These are phyloP conservation scores for Cottoperca gobio DNA, from an alignment of 2,797 vertebrate genomes.

Conservation along the genomic window DNA sequence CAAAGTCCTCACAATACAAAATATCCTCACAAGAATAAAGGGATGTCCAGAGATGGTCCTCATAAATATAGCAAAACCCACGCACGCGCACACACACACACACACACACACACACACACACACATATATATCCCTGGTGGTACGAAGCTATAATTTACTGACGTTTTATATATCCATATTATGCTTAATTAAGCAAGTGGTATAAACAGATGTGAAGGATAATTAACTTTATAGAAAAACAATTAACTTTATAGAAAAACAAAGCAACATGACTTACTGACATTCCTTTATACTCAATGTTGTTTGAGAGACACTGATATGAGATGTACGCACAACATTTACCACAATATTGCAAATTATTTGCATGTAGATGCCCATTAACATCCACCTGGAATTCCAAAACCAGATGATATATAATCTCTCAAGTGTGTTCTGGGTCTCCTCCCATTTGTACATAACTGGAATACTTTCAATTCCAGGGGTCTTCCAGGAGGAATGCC, in stretches of 20 bases:
- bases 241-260: constrained; percentile 22
- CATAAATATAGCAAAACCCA: constrained; percentile 9
- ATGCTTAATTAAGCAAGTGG: constrained; percentile 16
- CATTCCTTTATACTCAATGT: neutral
- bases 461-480: neutral
- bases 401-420: neutral
- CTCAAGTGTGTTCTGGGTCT: neutral
- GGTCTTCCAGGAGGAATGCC: neutral
- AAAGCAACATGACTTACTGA: neutral
- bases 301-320: neutral
- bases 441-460: neutral
- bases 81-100: constrained; percentile 15
- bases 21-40: constrained; percentile 52
- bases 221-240: constrained; percentile 22
- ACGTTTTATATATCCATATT: constrained; percentile 21
- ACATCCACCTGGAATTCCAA: neutral
- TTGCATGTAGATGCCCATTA: neutral
- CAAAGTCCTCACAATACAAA: constrained; percentile 48
- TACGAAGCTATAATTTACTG: constrained; percentile 38
- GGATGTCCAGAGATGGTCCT: constrained; percentile 21
- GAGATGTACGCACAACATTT: neutral
- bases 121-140: constrained; percentile 7
- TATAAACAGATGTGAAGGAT: constrained; percentile 15
- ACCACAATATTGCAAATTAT: neutral
- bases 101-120: constrained; percentile 1